Base-by-base conservation (phyloP, 2,888 invertebrate genomes). In the Dinocampus coccinellae region DNA sequence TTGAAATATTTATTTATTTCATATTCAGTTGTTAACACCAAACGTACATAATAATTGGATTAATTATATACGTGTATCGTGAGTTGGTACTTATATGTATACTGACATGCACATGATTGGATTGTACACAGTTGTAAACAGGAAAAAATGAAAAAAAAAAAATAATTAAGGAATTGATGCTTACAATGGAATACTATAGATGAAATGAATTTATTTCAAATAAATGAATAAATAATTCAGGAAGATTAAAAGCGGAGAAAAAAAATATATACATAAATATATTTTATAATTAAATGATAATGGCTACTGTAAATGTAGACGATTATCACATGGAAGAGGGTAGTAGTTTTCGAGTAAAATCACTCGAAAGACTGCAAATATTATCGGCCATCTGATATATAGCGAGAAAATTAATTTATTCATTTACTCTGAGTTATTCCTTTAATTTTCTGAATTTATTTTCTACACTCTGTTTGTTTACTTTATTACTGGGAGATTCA, bases 401-500 rank as follows among this genome's bases (percentile, higher is more conserved):
- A 33, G 36, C 26, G 39, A 42, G 11, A 29, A 34, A 1, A 34
- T 47, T 42, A 36, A 55, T 69, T 66, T 60, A 29, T 55, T 0
- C 52, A 57, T 61, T 33, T 47, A 47, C 16, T 16, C n/a, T 47
- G 16, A 39, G 22, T 33, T 52, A 42, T 20, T 20, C 42, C 24
- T 52, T 67, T 55, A 39, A 33, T 52, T 61, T 61, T 22, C 39
- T 13, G n/a, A 13, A 39, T 39, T 47, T 3, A 16, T 16, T 47
- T 7, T 47, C 6, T 16, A 6, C 47, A 20, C 16, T 7, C 16
- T 2, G 47, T 47, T 47, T 47, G 47, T 47, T 47, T 47, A 29
- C 11, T 65, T 29, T 58, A 36, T 34, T 62, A 34, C 42, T 29
- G 64, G 34, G 42, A 70, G 57, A 63, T 65, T 65, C 34, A 63